Percentiles rank a stretch among this genome's conserved stretches.
Conservation (phyloP, 2,888 invertebrate species). For the Himalopsyche japonica region DNA sequence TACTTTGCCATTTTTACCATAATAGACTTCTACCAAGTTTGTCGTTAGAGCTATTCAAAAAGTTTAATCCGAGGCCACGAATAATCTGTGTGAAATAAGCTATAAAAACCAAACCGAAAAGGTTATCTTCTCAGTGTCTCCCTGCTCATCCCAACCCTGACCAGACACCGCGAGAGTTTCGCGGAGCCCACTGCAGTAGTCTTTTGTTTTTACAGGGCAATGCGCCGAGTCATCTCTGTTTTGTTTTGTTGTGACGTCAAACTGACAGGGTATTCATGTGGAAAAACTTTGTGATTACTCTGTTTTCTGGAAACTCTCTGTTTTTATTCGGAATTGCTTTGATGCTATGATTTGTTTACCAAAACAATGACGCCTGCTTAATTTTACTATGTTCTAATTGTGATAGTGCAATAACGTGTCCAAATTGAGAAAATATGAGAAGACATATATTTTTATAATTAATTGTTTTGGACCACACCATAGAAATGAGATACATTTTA, state of each 20-base stretch:
- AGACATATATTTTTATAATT: too few relatives aligned
- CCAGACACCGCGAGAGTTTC: background rate
- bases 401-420: too few relatives aligned
- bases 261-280: background rate
- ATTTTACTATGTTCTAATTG: too few relatives aligned
- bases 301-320: background rate
- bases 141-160: background rate
- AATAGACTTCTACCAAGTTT: too few relatives aligned
- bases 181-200: background rate
- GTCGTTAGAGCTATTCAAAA: too few relatives aligned
- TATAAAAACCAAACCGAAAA: background rate
- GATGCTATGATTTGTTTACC: background rate
- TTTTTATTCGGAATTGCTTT: background rate
- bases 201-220: conserved; percentile 6
- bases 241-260: background rate
- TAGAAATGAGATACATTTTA: too few relatives aligned
- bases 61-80: too few relatives aligned
- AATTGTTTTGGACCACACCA: too few relatives aligned
- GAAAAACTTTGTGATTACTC: background rate
- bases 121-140: background rate
- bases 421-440: too few relatives aligned
- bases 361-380: too few relatives aligned
- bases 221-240: background rate
- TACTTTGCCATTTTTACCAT: too few relatives aligned
- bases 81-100: background rate